phyloP scores from a whole-genome alignment of 2,113 vertebrate genomes.

The Anguilla japonica region DNA sequence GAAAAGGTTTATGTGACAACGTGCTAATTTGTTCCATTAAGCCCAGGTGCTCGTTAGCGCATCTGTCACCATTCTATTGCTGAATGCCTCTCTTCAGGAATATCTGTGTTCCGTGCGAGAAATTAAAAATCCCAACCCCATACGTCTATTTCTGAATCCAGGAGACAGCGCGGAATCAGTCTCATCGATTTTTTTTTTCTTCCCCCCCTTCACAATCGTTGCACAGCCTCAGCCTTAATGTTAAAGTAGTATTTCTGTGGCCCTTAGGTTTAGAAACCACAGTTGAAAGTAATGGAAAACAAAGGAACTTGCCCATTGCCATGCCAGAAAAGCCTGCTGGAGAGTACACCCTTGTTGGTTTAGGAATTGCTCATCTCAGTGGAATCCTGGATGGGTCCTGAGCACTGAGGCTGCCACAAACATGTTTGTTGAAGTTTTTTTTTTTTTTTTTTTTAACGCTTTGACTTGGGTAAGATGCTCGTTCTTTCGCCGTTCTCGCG shows the following conservation, averaged over 20 bases:
- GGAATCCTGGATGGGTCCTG: slow-evolving; percentile 3
- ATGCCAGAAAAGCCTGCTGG: slow-evolving; percentile 6
- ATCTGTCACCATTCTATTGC: not conserved
- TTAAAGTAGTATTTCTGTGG: not conserved
- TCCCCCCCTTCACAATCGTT: not conserved
- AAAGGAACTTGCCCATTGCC: not conserved
- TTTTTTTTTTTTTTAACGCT: slow-evolving; percentile 35
- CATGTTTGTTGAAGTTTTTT: slow-evolving; percentile 36
- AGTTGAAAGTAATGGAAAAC: slow-evolving; percentile 1
- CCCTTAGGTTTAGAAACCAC: not conserved
- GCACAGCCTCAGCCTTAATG: not conserved
- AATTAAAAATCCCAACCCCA: not conserved
- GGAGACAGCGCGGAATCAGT: not conserved
- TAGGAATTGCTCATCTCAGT: slow-evolving; percentile 1
- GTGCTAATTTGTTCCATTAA: slow-evolving; percentile 66
- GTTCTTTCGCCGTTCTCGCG: not conserved
- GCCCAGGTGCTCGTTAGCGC: slow-evolving; percentile 36
- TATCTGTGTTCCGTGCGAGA: not conserved
- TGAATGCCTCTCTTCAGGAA: slow-evolving; percentile 11
- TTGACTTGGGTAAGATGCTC: slow-evolving; percentile 31
- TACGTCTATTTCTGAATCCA: not conserved
- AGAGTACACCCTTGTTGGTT: not conserved
- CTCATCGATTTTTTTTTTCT: not conserved
- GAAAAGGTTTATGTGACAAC: slow-evolving; percentile 54
- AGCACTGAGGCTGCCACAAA: not conserved